Percentiles rank a stretch among this genome's conserved stretches.
phyloP scores from a whole-genome alignment of 2,797 vertebrate species.

The Margarornis squamiger region DNA sequence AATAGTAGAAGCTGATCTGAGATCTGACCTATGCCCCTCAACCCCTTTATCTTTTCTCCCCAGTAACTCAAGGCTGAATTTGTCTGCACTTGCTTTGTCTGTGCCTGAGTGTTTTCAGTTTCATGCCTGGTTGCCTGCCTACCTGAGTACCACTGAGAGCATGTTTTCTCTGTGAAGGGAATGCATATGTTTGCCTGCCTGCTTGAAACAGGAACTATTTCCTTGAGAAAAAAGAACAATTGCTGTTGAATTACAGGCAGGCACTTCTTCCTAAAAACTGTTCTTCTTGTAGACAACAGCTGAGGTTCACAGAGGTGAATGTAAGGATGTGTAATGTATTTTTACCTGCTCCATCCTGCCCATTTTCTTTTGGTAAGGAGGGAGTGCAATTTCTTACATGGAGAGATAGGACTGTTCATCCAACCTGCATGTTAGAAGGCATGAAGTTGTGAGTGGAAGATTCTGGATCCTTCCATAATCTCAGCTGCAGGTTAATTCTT shows the following conservation, averaged over 20 bases:
- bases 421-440: neutral
- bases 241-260: slow-evolving; percentile 10
- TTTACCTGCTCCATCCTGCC: neutral
- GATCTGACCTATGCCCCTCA: neutral
- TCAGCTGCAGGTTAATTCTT: neutral
- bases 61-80: neutral
- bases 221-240: neutral
- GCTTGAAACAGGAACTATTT: slow-evolving; percentile 20
- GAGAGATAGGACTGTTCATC: neutral
- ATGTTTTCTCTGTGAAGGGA: slow-evolving; percentile 24
- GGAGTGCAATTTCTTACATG: neutral
- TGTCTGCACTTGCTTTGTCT: slow-evolving; percentile 25
- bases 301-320: neutral
- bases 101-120: slow-evolving; percentile 20
- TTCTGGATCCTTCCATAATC: neutral
- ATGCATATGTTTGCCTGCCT: slow-evolving; percentile 8
- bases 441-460: neutral
- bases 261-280: slow-evolving; percentile 5
- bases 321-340: neutral
- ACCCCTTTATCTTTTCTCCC: neutral
- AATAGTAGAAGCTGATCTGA: neutral
- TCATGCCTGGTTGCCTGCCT: slow-evolving; percentile 34
- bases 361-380: neutral
- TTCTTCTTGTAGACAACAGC: slow-evolving; percentile 6
- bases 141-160: slow-evolving; percentile 4